Evolutionary conservation across 2,888 invertebrate genomes (phyloP), one percentile per base, ranked within the genome.

Genomic region (Holacanthella duospinosa): DNA sequence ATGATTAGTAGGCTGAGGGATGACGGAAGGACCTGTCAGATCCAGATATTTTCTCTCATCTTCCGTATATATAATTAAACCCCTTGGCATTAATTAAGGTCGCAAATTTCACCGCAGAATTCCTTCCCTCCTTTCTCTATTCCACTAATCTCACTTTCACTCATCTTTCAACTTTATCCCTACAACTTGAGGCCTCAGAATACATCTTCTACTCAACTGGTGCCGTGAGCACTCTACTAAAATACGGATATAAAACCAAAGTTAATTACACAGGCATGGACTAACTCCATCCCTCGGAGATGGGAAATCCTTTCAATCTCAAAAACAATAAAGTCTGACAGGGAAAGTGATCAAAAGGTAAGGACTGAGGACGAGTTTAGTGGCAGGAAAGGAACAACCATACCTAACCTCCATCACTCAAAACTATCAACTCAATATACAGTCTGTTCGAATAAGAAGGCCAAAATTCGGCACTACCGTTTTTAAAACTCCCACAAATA

Each of bases 21-120:
- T n/a, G 21, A 56, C 58, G 62, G 58, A 62, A 44, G 26, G 53
- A 53, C 28, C 64, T 64, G 64, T 64, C 64, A 64, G 29, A 36
- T 44, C 29, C 64, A 64, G 64, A 64, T 43, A 64, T 64, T 64
- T 60, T 60, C 63, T 44, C 16, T 48, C 43, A 43, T 43, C 48
- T 25, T 29, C 61, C 29, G 36, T 4, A 28, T 59, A 28, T 61
- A 61, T 64, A 62, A 62, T 64, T 64, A 66, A 64, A 64, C 59
- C 66, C 63, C 48, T 36, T 29, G 61, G 64, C 64, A 55, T 59
- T 66, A 60, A 66, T 64, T 66, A 66, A 66, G 62, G 62, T 66
- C 56, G 64, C 62, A 62, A 54, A 66, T 64, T 62, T 64, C 66
- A 64, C 66, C 64, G 36, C 64, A 62, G 54, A 58, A 57, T 61